These are phyloP conservation scores for Nasonia longicornis DNA, from an alignment of 1,140 invertebrate species.

Conservation along the genomic window DNA sequence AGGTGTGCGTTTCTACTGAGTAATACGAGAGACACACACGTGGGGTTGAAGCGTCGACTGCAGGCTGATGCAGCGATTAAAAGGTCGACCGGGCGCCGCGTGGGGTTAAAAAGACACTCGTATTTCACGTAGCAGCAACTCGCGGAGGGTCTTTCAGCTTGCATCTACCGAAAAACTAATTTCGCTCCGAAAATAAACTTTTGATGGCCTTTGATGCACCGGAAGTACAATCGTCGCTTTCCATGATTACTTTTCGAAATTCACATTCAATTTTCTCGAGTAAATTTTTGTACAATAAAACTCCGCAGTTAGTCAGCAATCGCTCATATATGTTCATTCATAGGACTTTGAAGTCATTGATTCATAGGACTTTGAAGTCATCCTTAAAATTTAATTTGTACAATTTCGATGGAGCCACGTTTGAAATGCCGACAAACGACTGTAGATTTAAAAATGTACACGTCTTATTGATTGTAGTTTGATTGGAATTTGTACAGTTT, in stretches of 20 bases:
- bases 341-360: no score
- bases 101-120: constrained; percentile 37
- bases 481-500: background rate
- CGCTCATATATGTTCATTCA: background rate
- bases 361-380: no score
- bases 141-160: background rate
- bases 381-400: background rate
- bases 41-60: constrained; percentile 13
- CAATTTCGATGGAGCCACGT: background rate
- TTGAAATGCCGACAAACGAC: background rate
- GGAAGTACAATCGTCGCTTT: constrained; percentile 9
- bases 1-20: background rate
- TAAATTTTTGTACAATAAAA: background rate
- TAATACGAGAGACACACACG: constrained; percentile 9
- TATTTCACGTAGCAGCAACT: constrained; percentile 29
- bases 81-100: background rate
- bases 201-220: background rate
- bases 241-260: background rate
- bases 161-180: background rate
- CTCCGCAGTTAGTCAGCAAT: background rate
- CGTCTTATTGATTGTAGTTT: background rate
- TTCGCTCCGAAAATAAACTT: constrained; percentile 8
- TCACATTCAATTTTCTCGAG: background rate
- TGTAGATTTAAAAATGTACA: background rate
- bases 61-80: constrained; percentile 20